Conservation (phyloP, 2,113 vertebrate species). For the Arvicanthis niloticus region DNA sequence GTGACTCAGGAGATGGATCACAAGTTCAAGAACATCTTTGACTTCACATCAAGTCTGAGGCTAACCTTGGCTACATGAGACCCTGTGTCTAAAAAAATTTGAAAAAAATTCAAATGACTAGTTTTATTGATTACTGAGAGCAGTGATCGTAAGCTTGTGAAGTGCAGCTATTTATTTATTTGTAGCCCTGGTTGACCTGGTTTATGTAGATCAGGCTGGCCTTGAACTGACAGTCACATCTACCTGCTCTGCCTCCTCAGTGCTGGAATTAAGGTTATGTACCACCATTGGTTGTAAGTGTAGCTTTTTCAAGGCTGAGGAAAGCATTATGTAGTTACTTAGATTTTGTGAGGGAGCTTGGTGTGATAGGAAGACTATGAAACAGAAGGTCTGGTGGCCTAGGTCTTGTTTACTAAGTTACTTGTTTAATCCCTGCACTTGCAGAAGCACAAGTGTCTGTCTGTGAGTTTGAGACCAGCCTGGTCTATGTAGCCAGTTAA, state of each 20-base stretch:
- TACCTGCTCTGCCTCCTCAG: too few species aligned
- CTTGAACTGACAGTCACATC: background rate
- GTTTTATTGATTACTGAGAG: background rate
- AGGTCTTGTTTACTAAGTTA: too few species aligned
- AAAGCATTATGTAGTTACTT: conserved; percentile 8
- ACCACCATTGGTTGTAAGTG: background rate
- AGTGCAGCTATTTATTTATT: background rate
- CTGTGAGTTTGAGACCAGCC: background rate
- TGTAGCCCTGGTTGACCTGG: background rate
- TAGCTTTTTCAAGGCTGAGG: conserved; percentile 16
- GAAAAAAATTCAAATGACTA: background rate
- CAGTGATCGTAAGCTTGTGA: background rate
- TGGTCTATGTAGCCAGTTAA: background rate
- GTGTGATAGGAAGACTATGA: background rate
- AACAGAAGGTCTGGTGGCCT: background rate
- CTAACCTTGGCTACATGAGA: background rate
- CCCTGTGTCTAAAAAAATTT: background rate
- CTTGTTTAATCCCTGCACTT: too few species aligned
- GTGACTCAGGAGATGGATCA: background rate
- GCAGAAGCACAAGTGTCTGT: background rate
- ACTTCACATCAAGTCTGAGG: background rate
- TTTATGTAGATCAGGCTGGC: background rate
- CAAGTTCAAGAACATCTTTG: background rate
- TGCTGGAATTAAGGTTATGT: background rate
- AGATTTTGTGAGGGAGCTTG: conserved; percentile 29